phyloP scores from a whole-genome alignment of 1,140 invertebrate species.

The Pantala flavescens region DNA sequence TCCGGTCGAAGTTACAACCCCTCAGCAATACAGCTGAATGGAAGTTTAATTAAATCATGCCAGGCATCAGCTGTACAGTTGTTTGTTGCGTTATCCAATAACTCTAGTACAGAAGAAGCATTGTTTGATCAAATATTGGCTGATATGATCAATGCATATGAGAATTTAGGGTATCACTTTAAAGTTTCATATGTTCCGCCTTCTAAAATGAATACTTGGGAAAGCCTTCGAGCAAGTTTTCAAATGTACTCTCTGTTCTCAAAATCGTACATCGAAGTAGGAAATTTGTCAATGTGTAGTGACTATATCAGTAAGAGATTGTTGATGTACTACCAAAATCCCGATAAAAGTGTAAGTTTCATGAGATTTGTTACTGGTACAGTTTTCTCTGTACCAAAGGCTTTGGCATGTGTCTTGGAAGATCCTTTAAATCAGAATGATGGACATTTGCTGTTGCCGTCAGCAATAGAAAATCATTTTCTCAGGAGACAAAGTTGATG shows the following conservation, averaged over 20 bases:
- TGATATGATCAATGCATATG: slow-evolving; percentile 40
- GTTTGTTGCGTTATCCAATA: slow-evolving; percentile 41
- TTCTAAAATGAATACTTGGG: slow-evolving; percentile 41
- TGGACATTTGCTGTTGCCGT: not conserved
- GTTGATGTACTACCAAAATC: slow-evolving; percentile 42
- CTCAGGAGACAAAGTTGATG: no score
- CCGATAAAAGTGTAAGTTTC: slow-evolving; percentile 39
- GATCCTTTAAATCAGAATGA: not conserved
- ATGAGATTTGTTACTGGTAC: slow-evolving; percentile 49
- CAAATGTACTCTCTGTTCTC: slow-evolving; percentile 52
- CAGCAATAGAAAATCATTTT: not conserved
- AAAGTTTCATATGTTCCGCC: slow-evolving; percentile 44
- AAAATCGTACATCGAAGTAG: slow-evolving; percentile 50
- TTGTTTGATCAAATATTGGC: slow-evolving; percentile 39
- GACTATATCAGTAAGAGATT: slow-evolving; percentile 58
- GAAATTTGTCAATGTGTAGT: slow-evolving; percentile 47
- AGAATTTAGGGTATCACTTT: slow-evolving; percentile 48
- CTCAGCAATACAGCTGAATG: slow-evolving; percentile 26
- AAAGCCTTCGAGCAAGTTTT: slow-evolving; percentile 48
- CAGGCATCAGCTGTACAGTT: slow-evolving; percentile 49
- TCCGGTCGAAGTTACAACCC: slow-evolving; percentile 51
- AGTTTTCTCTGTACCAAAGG: slow-evolving; percentile 48
- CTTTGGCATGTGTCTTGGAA: slow-evolving; percentile 53
- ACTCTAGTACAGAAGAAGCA: slow-evolving; percentile 31
- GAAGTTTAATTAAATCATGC: slow-evolving; percentile 46